phyloP scores from a whole-genome alignment of 2,797 vertebrate genomes.

The Cirrhinus molitorella region DNA sequence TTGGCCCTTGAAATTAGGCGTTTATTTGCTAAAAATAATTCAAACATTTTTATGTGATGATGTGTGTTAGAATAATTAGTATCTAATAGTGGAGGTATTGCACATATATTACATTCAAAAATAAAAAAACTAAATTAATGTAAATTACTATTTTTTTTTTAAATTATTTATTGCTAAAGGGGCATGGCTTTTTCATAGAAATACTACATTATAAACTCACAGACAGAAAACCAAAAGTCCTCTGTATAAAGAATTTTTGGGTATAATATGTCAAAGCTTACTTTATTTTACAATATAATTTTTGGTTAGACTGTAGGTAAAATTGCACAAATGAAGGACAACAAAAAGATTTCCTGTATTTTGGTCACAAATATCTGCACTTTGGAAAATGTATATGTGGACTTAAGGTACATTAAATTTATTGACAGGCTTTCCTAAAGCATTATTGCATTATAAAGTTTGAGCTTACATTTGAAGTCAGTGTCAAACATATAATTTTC shows the following conservation, averaged over 20 bases:
- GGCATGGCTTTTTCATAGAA: not conserved
- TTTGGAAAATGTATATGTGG: not conserved
- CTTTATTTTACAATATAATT: too few relatives aligned
- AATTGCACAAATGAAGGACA: not conserved
- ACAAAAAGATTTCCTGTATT: not conserved
- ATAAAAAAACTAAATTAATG: not conserved
- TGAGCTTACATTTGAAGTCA: not conserved
- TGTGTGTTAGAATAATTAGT: not conserved
- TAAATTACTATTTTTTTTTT: not conserved
- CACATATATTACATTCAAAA: not conserved
- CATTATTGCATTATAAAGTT: not conserved
- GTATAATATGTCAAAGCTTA: too few relatives aligned
- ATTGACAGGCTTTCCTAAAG: not conserved
- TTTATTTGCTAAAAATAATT: slow-evolving; percentile 5
- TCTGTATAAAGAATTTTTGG: too few relatives aligned
- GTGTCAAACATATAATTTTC: not conserved
- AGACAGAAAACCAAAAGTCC: not conserved
- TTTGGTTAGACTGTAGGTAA: too few relatives aligned
- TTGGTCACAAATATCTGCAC: not conserved
- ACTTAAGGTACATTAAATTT: not conserved
- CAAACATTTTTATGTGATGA: not conserved
- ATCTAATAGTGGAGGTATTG: not conserved
- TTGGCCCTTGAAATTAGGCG: not conserved
- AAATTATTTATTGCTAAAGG: not conserved
- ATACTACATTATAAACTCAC: not conserved